Base-by-base conservation (phyloP, 2,888 invertebrate genomes). In the Hipparchia sbordonii region DNA sequence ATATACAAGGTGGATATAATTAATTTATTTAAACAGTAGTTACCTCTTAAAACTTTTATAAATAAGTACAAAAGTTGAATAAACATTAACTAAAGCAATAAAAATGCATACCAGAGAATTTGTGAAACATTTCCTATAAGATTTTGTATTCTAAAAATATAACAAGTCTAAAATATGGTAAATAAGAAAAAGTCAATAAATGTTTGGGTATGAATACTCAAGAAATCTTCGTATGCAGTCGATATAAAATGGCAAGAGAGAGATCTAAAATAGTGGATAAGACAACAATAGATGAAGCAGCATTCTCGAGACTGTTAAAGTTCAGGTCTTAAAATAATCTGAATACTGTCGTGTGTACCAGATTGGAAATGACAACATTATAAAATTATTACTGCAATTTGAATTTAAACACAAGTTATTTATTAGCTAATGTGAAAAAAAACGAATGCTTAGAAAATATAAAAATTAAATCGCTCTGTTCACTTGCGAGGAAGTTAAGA, bases 271-370 rank as follows among this genome's bases (percentile, higher is more conserved):
- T 81, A 79, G 75, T 72, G 78, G 86, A 87, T 87, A 85, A 82
- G 66, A 74, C 77, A 79, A 84, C 81, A 84, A 85, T 81, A 84
- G 83, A 79, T 81, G 81, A 67, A 79, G 68, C 74, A 78, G 79
- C 87, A 81, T 86, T 82, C 79, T 77, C 75, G 48, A 54, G 46
- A 74, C 76, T 23, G 72, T 72, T 76, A 79, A 79, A 79, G 79
- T 78, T 79, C 79, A 79, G 66, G 70, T 77, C 87, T 87, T 83
- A 84, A 89, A 89, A 89, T 89, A 90, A 85, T 82, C 80, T 71
- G 78, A 82, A 74, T 85, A 87, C 88, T 87, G 87, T 83, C 87
- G 85, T 74, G 80, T 68, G 70, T 70, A 57, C 51, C 63, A 72
- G 74, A 73, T 67, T 63, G 62, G 46, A 57, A 48, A 23, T 56